These are phyloP conservation scores for Formica exsecta DNA, from an alignment of 1,140 invertebrate species.

Conservation along the genomic window DNA sequence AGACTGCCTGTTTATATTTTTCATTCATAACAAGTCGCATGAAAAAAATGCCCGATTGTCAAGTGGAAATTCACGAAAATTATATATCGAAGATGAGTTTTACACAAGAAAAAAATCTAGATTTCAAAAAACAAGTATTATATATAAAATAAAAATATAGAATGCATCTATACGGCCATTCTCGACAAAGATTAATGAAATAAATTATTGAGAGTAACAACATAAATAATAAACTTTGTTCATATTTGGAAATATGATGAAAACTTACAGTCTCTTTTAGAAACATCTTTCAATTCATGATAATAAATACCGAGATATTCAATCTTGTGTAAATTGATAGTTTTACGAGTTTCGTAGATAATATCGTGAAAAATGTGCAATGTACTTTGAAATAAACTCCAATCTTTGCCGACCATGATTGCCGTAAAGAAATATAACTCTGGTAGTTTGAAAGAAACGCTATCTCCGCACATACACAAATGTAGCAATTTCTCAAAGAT, in stretches of 20 bases:
- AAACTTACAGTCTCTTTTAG: background rate
- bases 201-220: background rate
- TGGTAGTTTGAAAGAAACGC: background rate
- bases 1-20: background rate
- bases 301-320: slow-evolving; percentile 3
- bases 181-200: background rate
- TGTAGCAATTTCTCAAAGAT: background rate
- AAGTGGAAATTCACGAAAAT: background rate
- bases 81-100: background rate
- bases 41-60: background rate
- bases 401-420: background rate
- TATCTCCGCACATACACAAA: background rate
- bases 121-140: background rate
- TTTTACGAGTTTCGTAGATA: slow-evolving; percentile 4
- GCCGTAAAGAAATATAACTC: background rate
- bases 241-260: background rate
- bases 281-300: background rate
- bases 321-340: background rate
- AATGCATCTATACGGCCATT: background rate
- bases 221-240: background rate
- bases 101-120: background rate
- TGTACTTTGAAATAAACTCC: background rate
- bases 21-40: background rate
- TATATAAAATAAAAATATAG: background rate
- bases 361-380: background rate